phyloP scores from a whole-genome alignment of 2,113 vertebrate genomes.

The Psilopsiagon aymara region DNA sequence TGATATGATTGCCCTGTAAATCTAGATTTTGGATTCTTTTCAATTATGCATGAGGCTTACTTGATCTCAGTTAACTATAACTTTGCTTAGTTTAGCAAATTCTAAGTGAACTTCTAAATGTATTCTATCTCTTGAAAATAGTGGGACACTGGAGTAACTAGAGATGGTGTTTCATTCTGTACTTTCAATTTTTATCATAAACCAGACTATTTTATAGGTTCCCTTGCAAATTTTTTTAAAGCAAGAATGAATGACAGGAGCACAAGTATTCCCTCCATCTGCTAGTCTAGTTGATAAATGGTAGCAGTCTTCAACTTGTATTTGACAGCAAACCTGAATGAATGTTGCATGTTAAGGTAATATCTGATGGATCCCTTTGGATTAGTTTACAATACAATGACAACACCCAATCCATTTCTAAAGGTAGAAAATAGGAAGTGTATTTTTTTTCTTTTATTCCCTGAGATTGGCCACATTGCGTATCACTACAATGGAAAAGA shows the following conservation, averaged over 20 bases:
- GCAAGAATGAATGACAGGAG: not conserved
- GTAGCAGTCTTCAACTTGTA: not conserved
- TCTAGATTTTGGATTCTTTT: accelerated
- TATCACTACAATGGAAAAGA: not conserved
- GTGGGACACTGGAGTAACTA: accelerated
- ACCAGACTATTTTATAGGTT: not conserved
- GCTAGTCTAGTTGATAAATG: not conserved
- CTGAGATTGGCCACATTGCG: not conserved
- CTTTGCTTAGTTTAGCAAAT: not conserved
- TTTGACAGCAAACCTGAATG: not conserved
- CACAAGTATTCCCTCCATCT: not conserved
- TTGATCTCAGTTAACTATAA: not conserved
- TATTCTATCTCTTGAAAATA: not conserved
- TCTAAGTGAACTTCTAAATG: not conserved
- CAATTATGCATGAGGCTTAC: not conserved
- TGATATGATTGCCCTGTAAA: not conserved
- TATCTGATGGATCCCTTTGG: not conserved
- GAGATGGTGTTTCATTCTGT: not conserved
- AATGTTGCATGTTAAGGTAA: not conserved
- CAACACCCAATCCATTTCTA: not conserved
- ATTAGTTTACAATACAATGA: not conserved
- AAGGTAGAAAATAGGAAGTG: not conserved
- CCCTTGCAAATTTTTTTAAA: not conserved
- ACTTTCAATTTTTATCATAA: not conserved
- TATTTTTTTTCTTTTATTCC: not conserved